These are phyloP conservation scores for Hybognathus amarus DNA, from an alignment of 2,797 vertebrate genomes.

Conservation along the genomic window DNA sequence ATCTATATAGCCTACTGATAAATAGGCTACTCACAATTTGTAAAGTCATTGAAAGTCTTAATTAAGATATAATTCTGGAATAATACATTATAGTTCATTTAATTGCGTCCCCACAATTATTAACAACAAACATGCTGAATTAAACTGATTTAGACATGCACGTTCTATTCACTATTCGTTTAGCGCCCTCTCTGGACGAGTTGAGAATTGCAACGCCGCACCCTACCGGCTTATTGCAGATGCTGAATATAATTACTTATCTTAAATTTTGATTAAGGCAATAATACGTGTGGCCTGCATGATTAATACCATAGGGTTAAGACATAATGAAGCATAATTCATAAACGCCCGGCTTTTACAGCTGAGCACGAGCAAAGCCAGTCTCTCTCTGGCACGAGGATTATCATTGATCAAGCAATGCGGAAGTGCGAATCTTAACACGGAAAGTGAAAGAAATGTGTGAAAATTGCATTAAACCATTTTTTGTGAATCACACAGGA, in stretches of 20 bases:
- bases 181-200: constrained; percentile 26
- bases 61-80: not conserved
- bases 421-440: constrained; percentile 37
- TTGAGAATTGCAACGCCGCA: constrained; percentile 38
- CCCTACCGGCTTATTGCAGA: constrained; percentile 45
- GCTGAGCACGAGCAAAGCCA: constrained; percentile 5
- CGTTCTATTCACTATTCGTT: not conserved
- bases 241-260: constrained; percentile 10
- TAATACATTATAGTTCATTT: not conserved
- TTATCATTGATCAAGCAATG: constrained; percentile 30
- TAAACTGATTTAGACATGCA: not conserved
- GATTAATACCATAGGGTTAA: not conserved
- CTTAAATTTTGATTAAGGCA: not conserved
- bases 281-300: not conserved
- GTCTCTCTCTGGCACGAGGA: constrained; percentile 13
- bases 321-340: not conserved
- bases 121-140: not conserved
- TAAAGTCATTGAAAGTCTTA: not conserved
- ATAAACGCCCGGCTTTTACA: not conserved
- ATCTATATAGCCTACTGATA: too few species aligned
- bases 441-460: constrained; percentile 26
- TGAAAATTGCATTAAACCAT: not conserved
- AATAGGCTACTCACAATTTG: not conserved
- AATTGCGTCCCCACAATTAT: not conserved
- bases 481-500: not conserved